These are phyloP conservation scores for Sclerodermus sp. DNA, from an alignment of 2,888 invertebrate genomes.

Conservation along the genomic window DNA sequence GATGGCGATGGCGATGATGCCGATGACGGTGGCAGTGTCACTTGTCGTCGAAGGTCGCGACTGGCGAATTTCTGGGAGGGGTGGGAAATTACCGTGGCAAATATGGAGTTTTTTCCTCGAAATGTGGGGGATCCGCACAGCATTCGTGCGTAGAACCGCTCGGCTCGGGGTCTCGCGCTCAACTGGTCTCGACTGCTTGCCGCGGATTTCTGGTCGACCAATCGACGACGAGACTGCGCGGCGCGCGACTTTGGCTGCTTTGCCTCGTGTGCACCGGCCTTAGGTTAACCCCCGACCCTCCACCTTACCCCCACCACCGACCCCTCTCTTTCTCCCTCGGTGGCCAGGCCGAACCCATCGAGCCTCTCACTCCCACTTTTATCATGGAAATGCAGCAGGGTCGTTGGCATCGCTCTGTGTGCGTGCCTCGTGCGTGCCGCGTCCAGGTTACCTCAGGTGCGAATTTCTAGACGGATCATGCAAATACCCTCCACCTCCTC, in stretches of 20 bases:
- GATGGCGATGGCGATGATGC: too few species aligned
- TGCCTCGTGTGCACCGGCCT: conserved; percentile 20
- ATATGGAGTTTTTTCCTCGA: not conserved
- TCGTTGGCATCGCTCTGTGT: conserved; percentile 20
- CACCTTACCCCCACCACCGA: conserved; percentile 23
- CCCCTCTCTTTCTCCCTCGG: not conserved
- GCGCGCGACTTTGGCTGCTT: conserved; percentile 27
- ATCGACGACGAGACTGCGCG: conserved; percentile 51
- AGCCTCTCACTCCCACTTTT: conserved; percentile 12
- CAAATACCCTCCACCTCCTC: conserved; percentile 10
- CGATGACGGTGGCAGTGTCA: too few species aligned
- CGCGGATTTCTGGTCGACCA: conserved; percentile 46
- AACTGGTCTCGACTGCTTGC: conserved; percentile 52
- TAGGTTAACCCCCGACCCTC: conserved; percentile 16
- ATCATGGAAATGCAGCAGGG: conserved; percentile 19
- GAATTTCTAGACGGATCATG: conserved; percentile 23
- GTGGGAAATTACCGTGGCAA: too few species aligned
- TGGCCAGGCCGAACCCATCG: too few species aligned
- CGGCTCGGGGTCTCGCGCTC: conserved; percentile 54
- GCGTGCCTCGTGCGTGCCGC: conserved; percentile 5
- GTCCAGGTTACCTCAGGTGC: conserved; percentile 22
- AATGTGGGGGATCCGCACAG: conserved; percentile 1
- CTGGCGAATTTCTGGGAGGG: too few species aligned
- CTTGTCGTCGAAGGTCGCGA: too few species aligned
- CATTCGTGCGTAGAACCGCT: conserved; percentile 38